Percentiles rank a stretch among this genome's conserved stretches.
phyloP scores from a whole-genome alignment of 1,140 invertebrate species.

The Psix sp. region DNA sequence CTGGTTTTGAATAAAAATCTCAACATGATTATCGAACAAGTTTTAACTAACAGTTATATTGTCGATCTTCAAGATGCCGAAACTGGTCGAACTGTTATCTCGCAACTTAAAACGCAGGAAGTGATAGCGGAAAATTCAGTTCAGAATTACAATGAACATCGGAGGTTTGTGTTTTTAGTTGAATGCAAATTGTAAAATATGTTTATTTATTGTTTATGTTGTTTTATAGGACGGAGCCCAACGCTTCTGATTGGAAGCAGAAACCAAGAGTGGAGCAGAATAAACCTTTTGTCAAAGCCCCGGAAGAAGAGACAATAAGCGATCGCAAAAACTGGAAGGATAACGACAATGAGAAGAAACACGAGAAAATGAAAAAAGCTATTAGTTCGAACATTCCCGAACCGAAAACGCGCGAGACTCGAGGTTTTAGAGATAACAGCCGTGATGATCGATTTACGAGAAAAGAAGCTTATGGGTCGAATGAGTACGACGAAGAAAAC shows the following conservation, averaged over 20 bases:
- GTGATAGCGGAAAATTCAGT: background rate
- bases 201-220: too few species aligned
- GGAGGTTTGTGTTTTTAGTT: constrained; percentile 5
- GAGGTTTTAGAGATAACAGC: constrained; percentile 20
- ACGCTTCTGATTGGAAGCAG: constrained; percentile 13
- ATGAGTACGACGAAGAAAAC: constrained; percentile 50
- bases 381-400: constrained; percentile 7
- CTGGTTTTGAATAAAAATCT: constrained; percentile 76
- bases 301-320: constrained; percentile 27
- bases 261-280: constrained; percentile 6
- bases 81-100: constrained; percentile 4
- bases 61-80: constrained; percentile 77
- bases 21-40: constrained; percentile 76
- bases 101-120: constrained; percentile 21
- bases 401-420: constrained; percentile 4
- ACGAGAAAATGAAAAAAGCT: constrained; percentile 59
- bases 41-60: constrained; percentile 73
- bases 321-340: constrained; percentile 57
- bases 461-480: constrained; percentile 25
- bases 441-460: constrained; percentile 56
- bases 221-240: background rate
- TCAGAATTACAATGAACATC: constrained; percentile 19
- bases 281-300: constrained; percentile 5
- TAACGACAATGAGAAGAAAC: constrained; percentile 64
- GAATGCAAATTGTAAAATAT: too few species aligned